Evolutionary conservation across 1,140 invertebrate genomes (phyloP), one percentile per base, ranked within the genome.

Genomic region (Littorina saxatilis): DNA sequence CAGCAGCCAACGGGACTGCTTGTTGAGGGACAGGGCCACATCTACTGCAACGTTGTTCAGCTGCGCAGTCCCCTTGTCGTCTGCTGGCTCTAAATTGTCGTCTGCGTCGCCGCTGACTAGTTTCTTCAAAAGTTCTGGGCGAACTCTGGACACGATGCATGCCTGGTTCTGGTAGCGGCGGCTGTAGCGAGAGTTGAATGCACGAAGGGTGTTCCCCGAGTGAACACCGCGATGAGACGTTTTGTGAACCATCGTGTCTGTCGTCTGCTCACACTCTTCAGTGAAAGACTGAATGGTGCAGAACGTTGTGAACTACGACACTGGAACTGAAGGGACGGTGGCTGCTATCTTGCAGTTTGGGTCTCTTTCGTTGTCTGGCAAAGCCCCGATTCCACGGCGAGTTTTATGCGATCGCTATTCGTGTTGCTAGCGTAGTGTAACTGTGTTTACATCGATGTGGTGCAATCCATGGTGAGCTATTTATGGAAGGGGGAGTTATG

Each of bases 21-120:
- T 86, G 80, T 86, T 86, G 39, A 86, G 75, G 4, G 85, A 86
- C 35, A 83, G 66, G 35, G 79, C 29, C 27, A 86, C 83, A n/a
- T 82, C 73, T 5, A 78, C 35, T 15, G 76, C 47, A 5, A 76
- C 3, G 39, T 78, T 78, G 11, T 47, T 35, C 50, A 32, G 35
- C 74, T 77, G 32, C 35, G 17, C 15, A 2, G 17, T n/a, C 27
- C n/a, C 3, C 20, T 32, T n/a, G 29, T 3, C n/a, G 50, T 35
- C 23, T n/a, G 72, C 39, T 47, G 1, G 72, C 29, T 11, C 9
- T n/a, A n/a, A n/a, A n/a, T 37, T 23, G 50, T 37, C 39, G 35
- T n/a, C 15, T 1, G n/a, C 37, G 29, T 11, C 11, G 17, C 1
- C 76, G 9, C 37, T 58, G 1, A 63, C 32, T 37, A 78, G 20